phyloP scores from a whole-genome alignment of 1,140 invertebrate genomes.

The Marisa cornuarietis region DNA sequence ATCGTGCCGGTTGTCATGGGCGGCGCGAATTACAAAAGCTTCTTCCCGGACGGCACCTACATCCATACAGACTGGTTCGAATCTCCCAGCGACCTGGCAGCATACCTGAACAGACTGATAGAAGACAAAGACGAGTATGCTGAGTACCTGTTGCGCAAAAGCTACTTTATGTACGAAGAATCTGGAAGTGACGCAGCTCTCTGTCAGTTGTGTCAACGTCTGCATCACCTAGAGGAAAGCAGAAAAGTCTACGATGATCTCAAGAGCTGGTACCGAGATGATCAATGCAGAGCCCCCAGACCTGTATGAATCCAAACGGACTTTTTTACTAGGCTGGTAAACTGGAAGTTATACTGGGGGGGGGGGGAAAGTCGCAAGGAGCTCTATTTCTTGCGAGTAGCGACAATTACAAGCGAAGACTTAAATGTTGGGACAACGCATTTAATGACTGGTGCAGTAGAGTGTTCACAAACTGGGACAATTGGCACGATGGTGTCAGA shows the following conservation, averaged over 20 bases:
- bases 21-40: constrained; percentile 67
- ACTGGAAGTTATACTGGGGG: no score
- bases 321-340: no score
- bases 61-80: constrained; percentile 25
- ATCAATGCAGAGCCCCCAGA: constrained; percentile 16
- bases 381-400: no score
- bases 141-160: constrained; percentile 23
- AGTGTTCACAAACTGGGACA: no score
- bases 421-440: no score
- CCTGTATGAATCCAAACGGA: no score
- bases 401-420: no score
- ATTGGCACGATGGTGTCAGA: no score
- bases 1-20: constrained; percentile 80
- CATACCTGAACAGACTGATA: constrained; percentile 17
- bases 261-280: constrained; percentile 15
- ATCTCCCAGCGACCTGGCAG: constrained; percentile 23
- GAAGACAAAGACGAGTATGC: constrained; percentile 18
- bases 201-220: constrained; percentile 19
- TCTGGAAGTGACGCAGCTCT: background rate
- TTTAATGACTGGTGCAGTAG: no score
- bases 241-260: constrained; percentile 8
- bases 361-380: no score
- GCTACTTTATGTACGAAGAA: constrained; percentile 12
- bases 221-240: constrained; percentile 4
- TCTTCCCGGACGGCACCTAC: constrained; percentile 73